Evolutionary conservation across 2,113 vertebrate genomes (phyloP).

Genomic region (Calyptommatus sinebrachiatus): DNA sequence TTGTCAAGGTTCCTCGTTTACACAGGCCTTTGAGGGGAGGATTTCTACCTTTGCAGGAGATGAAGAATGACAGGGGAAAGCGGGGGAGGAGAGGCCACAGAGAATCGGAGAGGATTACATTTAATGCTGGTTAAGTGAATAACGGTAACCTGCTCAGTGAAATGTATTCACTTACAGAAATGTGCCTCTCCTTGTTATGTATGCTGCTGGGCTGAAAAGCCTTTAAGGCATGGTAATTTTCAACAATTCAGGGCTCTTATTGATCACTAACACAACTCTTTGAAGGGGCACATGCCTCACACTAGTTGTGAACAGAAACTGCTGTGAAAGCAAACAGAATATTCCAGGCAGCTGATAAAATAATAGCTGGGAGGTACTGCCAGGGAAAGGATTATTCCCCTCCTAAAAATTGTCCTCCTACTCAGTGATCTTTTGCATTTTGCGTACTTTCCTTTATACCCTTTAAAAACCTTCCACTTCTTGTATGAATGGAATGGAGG

Average conservation of each 20-base stretch:
- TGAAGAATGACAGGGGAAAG: conserved; percentile 63
- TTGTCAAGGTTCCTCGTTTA: conserved; percentile 53
- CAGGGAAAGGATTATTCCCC: conserved; percentile 34
- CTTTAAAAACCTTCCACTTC: background rate
- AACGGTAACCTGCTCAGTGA: conserved; percentile 50
- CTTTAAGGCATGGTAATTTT: conserved; percentile 55
- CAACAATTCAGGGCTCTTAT: conserved; percentile 46
- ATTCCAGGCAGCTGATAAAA: conserved; percentile 42
- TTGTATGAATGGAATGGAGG: background rate
- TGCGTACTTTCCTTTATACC: conserved; percentile 37
- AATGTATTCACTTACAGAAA: conserved; percentile 56
- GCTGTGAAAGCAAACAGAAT: conserved; percentile 45
- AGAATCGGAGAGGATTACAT: conserved; percentile 63
- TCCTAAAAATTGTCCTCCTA: conserved; percentile 33
- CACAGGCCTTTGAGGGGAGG: conserved; percentile 62
- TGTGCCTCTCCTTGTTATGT: conserved; percentile 53
- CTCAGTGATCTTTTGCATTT: conserved; percentile 22
- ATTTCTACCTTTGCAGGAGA: conserved; percentile 62
- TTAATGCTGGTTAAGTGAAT: conserved; percentile 67
- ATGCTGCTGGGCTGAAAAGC: conserved; percentile 47
- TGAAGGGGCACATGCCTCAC: conserved; percentile 40
- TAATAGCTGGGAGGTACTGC: conserved; percentile 44
- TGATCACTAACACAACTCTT: conserved; percentile 47
- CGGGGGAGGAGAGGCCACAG: conserved; percentile 43
- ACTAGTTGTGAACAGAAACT: conserved; percentile 32